These are phyloP conservation scores for Yponomeuta plumbellus DNA, from an alignment of 2,888 invertebrate genomes.

Conservation along the genomic window DNA sequence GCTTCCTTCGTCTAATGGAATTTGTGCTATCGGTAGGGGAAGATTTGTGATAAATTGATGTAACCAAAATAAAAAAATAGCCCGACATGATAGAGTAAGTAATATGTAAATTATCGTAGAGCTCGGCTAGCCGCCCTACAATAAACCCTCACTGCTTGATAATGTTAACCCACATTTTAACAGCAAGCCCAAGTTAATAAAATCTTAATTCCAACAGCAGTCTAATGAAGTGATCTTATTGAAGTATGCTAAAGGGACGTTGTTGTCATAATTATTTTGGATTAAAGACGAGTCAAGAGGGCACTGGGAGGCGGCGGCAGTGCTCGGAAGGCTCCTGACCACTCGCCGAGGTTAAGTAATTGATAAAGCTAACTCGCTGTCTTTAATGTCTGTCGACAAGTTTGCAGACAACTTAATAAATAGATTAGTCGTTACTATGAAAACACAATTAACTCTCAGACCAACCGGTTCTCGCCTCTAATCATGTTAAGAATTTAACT, in stretches of 20 bases:
- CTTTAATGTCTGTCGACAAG: conserved; percentile 43
- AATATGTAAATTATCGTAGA: neutral
- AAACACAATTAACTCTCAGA: conserved; percentile 12
- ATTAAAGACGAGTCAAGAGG: conserved; percentile 47
- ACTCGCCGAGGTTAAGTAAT: conserved; percentile 54
- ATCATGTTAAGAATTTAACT: neutral
- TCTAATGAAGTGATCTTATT: conserved; percentile 15
- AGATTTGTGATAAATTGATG: neutral
- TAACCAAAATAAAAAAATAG: neutral
- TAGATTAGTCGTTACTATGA: conserved; percentile 28
- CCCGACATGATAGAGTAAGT: neutral
- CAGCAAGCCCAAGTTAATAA: neutral
- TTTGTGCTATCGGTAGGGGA: neutral
- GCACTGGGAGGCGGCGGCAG: conserved; percentile 20
- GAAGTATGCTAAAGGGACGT: conserved; percentile 28
- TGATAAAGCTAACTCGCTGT: conserved; percentile 57
- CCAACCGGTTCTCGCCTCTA: conserved; percentile 8
- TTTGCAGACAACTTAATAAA: conserved; percentile 38
- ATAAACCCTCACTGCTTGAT: neutral
- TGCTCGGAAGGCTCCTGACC: conserved; percentile 21
- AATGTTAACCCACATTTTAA: conserved; percentile 1
- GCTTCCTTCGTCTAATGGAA: conserved; percentile 1
- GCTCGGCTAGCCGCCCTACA: neutral
- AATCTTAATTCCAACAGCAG: conserved; percentile 4
- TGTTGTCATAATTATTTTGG: conserved; percentile 54